Conservation (phyloP, 2,888 invertebrate species). For the Sphinx pinastri region DNA sequence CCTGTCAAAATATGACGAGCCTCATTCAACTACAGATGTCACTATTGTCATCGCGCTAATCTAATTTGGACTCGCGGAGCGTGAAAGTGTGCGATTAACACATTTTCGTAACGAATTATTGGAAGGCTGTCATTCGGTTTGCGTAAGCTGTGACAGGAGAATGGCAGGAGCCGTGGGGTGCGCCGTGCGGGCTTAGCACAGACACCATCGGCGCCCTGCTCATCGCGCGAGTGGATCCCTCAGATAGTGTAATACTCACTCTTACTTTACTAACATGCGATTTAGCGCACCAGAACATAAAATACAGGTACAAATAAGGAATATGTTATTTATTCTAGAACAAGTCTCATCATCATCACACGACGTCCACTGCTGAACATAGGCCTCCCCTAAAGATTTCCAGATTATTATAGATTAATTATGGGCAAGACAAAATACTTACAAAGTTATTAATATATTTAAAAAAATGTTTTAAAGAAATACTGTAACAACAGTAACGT, state of each 20-base stretch:
- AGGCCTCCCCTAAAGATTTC: too few relatives aligned
- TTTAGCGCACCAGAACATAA: not conserved
- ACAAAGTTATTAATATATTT: too few relatives aligned
- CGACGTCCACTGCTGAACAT: too few relatives aligned
- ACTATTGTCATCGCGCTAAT: conserved; percentile 78
- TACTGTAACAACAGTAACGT: too few relatives aligned
- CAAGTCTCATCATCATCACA: too few relatives aligned
- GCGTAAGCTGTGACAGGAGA: conserved; percentile 83
- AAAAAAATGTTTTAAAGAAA: too few relatives aligned
- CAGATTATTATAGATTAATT: too few relatives aligned
- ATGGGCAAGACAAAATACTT: too few relatives aligned
- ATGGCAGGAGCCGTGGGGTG: conserved; percentile 74
- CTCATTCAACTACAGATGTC: conserved; percentile 78
- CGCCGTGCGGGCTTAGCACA: conserved; percentile 65
- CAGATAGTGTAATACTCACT: conserved; percentile 51
- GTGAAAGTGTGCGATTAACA: conserved; percentile 83
- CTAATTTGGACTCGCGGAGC: conserved; percentile 78
- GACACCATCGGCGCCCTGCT: conserved; percentile 37
- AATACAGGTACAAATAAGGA: not conserved
- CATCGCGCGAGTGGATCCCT: conserved; percentile 33
- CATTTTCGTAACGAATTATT: conserved; percentile 82
- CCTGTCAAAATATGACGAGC: conserved; percentile 83
- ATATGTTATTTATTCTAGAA: too few relatives aligned
- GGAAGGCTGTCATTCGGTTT: conserved; percentile 79
- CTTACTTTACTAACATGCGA: not conserved